Base-by-base conservation (phyloP, 2,888 invertebrate species). In the Melitaea athalia region DNA sequence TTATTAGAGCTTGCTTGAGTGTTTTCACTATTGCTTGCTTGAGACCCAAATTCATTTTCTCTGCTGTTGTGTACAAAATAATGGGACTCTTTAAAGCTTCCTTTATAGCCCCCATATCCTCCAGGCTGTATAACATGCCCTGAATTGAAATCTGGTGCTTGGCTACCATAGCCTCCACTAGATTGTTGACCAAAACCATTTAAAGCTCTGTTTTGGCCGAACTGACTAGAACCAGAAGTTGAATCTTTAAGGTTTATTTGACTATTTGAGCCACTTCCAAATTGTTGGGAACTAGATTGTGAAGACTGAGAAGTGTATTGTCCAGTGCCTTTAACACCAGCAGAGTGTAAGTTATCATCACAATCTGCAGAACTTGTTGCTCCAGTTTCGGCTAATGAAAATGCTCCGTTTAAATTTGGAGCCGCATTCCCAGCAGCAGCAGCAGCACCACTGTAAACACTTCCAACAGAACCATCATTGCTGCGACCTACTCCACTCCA, bases 361-460 rank as follows among this genome's bases (percentile, higher is more conserved):
- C 62, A 64, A 24, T 59, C 68, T 38, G 52, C 63, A 31, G 42
- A 42, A 33, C 52, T 55, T 10, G 38, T 52, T 8, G 55, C 62
- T 8, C 69, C 70, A 31, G 71, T 65, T 49, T 72, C 64, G 60
- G 72, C 74, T 14, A 77, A 67, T 67, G 79, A 76, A 45, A 82
- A 77, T 0, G 88, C 87, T 76, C 83, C 81, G 61, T 85, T 83
- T 15, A 75, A 62, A 50, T 72, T 68, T 50, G 81, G 77, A 5
- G 65, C 64, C 43, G 75, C 78, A 38, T 78, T 79, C 3, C 77
- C 76, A n/a, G 81, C 77, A 10, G 85, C 77, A 6, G 83, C 84
- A 0, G 81, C 78, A 0, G 85, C 85, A 4, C 84, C 85, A 67
- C 85, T 88, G 64, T 84, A 88, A 0, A 88, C 81, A 62, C 87